Evolutionary conservation across 2,888 invertebrate species (phyloP).

Genomic region (Tribolium freemani): DNA sequence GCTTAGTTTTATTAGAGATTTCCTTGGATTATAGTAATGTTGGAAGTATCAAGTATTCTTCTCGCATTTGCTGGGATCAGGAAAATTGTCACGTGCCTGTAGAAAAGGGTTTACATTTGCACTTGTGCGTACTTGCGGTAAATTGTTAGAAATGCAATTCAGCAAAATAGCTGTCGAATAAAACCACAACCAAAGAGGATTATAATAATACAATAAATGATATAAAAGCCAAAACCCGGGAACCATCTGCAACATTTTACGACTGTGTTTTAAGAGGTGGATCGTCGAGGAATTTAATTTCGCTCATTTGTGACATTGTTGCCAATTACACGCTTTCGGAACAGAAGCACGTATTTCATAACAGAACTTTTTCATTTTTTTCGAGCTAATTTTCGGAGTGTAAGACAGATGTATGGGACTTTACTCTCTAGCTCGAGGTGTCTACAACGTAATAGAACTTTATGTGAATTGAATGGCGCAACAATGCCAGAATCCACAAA

Average conservation of each 20-base stretch:
- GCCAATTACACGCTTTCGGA: conserved; percentile 1
- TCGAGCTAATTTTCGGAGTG: not conserved
- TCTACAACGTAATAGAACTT: conserved; percentile 1
- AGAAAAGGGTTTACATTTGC: not conserved
- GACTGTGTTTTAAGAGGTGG: not conserved
- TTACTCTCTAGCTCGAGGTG: conserved; percentile 1
- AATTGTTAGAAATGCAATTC: not conserved
- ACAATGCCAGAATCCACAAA: not conserved
- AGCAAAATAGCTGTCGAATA: not conserved
- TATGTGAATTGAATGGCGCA: conserved; percentile 19
- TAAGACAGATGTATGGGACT: conserved; percentile 12
- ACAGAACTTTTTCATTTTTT: conserved; percentile 1
- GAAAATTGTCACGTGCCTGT: conserved; percentile 6
- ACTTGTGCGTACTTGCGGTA: not conserved
- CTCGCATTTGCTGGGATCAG: not conserved
- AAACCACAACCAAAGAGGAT: conserved; percentile 2
- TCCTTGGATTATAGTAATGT: conserved; percentile 1
- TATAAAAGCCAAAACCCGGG: conserved; percentile 2
- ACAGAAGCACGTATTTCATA: conserved; percentile 26
- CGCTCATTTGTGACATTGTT: conserved; percentile 24
- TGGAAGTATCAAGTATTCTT: not conserved
- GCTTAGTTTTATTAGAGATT: conserved; percentile 3
- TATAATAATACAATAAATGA: conserved; percentile 8
- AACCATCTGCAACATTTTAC: conserved; percentile 20
- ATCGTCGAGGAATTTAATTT: conserved; percentile 3